Base-by-base conservation (phyloP, 1,140 invertebrate genomes). In the Drosophila willistoni region DNA sequence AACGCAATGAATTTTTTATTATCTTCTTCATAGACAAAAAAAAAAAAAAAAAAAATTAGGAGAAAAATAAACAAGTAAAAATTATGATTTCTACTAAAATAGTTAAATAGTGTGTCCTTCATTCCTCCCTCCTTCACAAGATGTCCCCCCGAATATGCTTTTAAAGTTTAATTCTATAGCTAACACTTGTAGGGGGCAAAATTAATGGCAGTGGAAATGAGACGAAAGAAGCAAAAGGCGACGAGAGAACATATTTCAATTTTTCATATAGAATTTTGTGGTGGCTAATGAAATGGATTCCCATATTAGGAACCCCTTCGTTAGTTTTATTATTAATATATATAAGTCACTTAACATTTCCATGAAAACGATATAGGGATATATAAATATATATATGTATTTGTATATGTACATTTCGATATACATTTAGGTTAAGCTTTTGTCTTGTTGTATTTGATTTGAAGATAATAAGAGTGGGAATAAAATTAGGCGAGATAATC, bases 1-100 rank as follows among this genome's bases (percentile, higher is more conserved):
- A 64, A 64, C 66, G 57, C 66, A 59, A 29, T 59, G 56, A 59
- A 19, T 17, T 29, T 29, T 29, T 7, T 7, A 29, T 59, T 39
- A 59, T 59, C 56, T 36, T 59, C 34, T 22, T 51, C 10, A 19
- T 19, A 22, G 19, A 51, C 17, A 51, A 51, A 22, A 51, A 12
- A 51, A 19, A 51, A 51, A 19, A 51, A 51, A 19, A 51, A 51
- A 51, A 51, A 51, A 47, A 25, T 4, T 29, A 6, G 29, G 29
- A 29, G 29, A 29, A 29, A 29, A 7, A 29, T 29, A 47, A 51
- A 22, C 17, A 51, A 51, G 44, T 51, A 12, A 22, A 12, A 22
- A 51, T 12, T 51, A 22, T 51, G 9, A 14, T 19, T 51, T 51
- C 17, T 51, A 51, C 17, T 51, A 19, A 22, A 51, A 22, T 51